Base-by-base conservation (phyloP, 2,113 vertebrate species). In the Opisthocomus hoazin region DNA sequence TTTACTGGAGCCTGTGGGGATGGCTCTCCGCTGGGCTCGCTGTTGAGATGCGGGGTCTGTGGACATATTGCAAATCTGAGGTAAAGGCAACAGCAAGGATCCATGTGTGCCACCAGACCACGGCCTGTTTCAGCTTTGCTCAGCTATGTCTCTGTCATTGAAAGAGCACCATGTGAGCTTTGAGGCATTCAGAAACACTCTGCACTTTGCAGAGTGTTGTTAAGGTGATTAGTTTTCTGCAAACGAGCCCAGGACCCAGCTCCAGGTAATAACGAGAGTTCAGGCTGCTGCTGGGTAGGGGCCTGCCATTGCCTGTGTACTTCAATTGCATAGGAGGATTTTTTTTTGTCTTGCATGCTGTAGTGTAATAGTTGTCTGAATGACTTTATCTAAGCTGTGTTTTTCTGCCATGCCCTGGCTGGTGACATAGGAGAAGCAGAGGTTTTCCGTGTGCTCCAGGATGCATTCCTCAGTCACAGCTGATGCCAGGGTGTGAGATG, bases 301-400 rank as follows among this genome's bases (percentile, higher is more conserved):
- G 16, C 26, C 73, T 48, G 22, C 24, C 17, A 5, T 34, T 34
- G 64, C 79, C 69, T 23, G 4, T 11, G 27, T 15, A 2, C n/a
- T 89, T 36, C 9, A 50, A 15, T 23, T 51, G 43, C 37, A 2
- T 0, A 0, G 32, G 17, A 0, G 32, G 17, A 4, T 9, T 36
- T n/a, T 66, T n/a, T 66, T 43, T 8, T 41, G 58, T 16, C 61
- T 22, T 6, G 3, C 8, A 24, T 90, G 48, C 74, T 71, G 51
- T 18, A 34, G 30, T 26, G 43, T 50, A 24, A 23, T 24, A 17
- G 17, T 45, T 83, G 41, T 56, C 75, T 63, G 65, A 78, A 39
- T 64, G 26, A 36, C 43, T 43, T 64, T 36, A 41, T 23, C 36
- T 34, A 4, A 48, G 61, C 80, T 82, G 9, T 53, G 82, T 26